Evolutionary conservation across 37 sponge, comb jelly and placozoan genomes (phyloP).

Genomic region (Diacarnus erythraeanus): DNA sequence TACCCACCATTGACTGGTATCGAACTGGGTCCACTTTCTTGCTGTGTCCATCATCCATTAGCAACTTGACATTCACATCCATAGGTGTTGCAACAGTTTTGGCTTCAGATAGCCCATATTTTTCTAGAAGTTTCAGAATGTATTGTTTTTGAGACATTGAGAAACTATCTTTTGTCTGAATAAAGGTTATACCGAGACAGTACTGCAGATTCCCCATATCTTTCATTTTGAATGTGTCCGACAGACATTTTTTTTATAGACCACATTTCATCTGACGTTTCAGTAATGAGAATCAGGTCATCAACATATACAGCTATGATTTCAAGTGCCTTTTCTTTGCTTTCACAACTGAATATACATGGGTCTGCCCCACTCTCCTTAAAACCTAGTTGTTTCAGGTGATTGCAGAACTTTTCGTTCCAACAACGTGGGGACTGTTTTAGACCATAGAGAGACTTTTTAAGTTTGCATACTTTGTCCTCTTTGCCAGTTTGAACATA

Average conservation of each 20-base stretch:
- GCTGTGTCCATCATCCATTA: slow-evolving; percentile 66
- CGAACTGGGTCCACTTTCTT: no score
- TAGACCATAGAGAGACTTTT: slow-evolving; percentile 29
- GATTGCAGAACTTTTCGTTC: slow-evolving; percentile 26
- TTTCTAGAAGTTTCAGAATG: slow-evolving; percentile 33
- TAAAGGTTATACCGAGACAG: slow-evolving; percentile 32
- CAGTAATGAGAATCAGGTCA: slow-evolving; percentile 28
- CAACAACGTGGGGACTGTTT: slow-evolving; percentile 64
- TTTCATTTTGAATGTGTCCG: slow-evolving; percentile 45
- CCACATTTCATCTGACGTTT: background rate
- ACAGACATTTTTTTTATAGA: slow-evolving; percentile 14
- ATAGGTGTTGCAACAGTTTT: slow-evolving; percentile 47
- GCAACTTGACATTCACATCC: slow-evolving; percentile 30
- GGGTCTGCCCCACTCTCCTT: slow-evolving; percentile 45
- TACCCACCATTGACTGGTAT: no score
- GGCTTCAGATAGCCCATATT: slow-evolving; percentile 40
- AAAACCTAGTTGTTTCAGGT: slow-evolving; percentile 56
- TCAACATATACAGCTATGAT: slow-evolving; percentile 12
- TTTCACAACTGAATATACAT: slow-evolving; percentile 19
- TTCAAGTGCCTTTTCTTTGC: background rate
- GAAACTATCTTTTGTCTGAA: slow-evolving; percentile 13
- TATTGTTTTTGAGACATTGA: slow-evolving; percentile 46
- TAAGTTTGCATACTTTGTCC: slow-evolving; percentile 22
- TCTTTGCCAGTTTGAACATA: slow-evolving; percentile 2
- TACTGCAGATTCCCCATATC: slow-evolving; percentile 59